Conservation (phyloP, 2,797 vertebrate species). For the Clarias pachynema region DNA sequence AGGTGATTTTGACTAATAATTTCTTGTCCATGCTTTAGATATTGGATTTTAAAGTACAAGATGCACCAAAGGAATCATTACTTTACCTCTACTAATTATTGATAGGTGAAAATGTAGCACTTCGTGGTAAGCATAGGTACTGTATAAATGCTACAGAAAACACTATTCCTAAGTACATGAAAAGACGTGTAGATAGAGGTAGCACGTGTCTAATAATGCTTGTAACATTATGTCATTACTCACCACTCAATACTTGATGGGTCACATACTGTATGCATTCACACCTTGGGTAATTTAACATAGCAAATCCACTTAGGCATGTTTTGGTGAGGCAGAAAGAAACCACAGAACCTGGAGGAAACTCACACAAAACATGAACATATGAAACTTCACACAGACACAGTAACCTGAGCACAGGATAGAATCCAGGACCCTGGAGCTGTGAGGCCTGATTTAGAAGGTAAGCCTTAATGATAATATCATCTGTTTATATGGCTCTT, state of each 20-base stretch:
- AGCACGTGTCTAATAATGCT: neutral
- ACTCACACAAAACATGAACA: no score
- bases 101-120: neutral
- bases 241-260: neutral
- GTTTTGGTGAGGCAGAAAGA: neutral
- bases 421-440: neutral
- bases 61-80: neutral
- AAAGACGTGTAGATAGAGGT: neutral
- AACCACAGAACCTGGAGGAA: neutral
- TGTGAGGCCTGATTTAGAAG: neutral
- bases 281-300: neutral
- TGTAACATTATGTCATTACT: neutral
- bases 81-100: neutral
- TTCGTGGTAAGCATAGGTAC: neutral
- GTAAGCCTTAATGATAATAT: conserved; percentile 8
- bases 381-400: neutral
- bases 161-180: neutral
- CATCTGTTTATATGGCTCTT: neutral
- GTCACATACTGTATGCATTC: neutral
- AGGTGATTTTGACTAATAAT: neutral
- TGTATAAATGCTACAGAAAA: neutral
- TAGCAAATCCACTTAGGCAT: neutral
- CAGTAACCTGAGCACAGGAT: neutral
- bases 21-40: neutral
- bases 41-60: neutral